Evolutionary conservation across 2,797 vertebrate species (phyloP).

Genomic region (Cossypha heuglini): DNA sequence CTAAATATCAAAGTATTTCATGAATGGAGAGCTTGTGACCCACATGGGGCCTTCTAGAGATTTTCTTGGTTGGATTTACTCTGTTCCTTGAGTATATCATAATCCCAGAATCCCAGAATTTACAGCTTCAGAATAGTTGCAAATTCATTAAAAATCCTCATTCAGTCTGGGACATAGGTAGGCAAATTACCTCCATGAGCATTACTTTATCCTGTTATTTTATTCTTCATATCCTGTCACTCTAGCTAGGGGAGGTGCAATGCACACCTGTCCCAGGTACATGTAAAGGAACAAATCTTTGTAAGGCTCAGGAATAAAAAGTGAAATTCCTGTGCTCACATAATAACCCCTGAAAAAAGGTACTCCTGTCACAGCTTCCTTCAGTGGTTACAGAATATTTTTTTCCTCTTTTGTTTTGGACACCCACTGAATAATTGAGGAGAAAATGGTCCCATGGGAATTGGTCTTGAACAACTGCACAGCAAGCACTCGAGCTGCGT

Average conservation of each 20-base stretch:
- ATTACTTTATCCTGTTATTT: neutral
- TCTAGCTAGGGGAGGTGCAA: neutral
- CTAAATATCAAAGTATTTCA: neutral
- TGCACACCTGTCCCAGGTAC: neutral
- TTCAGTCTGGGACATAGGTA: neutral
- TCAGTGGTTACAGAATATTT: neutral
- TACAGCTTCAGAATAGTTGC: neutral
- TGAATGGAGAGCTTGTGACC: neutral
- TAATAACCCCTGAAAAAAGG: neutral
- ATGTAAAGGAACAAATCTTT: neutral
- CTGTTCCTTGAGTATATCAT: neutral
- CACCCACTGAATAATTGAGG: neutral
- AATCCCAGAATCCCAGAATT: neutral
- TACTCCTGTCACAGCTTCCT: neutral
- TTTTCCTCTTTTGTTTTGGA: neutral
- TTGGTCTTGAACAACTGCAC: neutral
- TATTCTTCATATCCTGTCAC: neutral
- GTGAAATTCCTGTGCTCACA: neutral
- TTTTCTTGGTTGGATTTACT: neutral
- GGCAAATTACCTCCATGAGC: neutral
- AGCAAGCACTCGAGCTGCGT: neutral
- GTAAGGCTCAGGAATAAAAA: neutral
- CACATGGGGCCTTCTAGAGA: neutral
- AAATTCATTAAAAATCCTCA: neutral
- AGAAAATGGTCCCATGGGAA: neutral